phyloP scores from a whole-genome alignment of 2,888 invertebrate species.

The Spicauda simplicius region DNA sequence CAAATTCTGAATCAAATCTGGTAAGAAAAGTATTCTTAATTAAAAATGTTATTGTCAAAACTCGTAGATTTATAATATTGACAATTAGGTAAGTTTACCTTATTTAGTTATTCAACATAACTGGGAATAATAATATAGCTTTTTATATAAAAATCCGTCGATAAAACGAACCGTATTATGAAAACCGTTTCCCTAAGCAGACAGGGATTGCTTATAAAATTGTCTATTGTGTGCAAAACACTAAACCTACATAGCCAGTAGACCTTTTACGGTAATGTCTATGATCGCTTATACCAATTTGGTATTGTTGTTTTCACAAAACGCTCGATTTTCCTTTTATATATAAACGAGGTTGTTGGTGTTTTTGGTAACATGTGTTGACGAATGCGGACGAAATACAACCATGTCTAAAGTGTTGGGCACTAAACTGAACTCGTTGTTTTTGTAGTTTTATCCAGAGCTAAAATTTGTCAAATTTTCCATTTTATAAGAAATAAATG shows the following conservation, averaged over 20 bases:
- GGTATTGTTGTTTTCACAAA: constrained; percentile 1
- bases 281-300: constrained; percentile 14
- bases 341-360: constrained; percentile 2
- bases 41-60: too few relatives aligned
- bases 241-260: constrained; percentile 18
- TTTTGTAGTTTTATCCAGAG: too few relatives aligned
- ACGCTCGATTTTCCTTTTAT: constrained; percentile 18
- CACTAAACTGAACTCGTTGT: too few relatives aligned
- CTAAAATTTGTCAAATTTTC: too few relatives aligned
- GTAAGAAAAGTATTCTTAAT: too few relatives aligned
- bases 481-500: too few relatives aligned
- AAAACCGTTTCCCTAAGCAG: constrained; percentile 4
- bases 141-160: background rate
- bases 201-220: constrained; percentile 3
- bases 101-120: too few relatives aligned
- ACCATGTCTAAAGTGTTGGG: too few relatives aligned
- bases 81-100: too few relatives aligned
- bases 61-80: too few relatives aligned
- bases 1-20: too few relatives aligned
- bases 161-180: background rate
- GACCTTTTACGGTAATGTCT: constrained; percentile 15
- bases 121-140: background rate
- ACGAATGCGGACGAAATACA: background rate
- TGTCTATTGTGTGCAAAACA: constrained; percentile 17
- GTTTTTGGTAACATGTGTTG: background rate